These are phyloP conservation scores for Lipotes vexillifer DNA, from an alignment of 2,113 vertebrate genomes.

Conservation along the genomic window DNA sequence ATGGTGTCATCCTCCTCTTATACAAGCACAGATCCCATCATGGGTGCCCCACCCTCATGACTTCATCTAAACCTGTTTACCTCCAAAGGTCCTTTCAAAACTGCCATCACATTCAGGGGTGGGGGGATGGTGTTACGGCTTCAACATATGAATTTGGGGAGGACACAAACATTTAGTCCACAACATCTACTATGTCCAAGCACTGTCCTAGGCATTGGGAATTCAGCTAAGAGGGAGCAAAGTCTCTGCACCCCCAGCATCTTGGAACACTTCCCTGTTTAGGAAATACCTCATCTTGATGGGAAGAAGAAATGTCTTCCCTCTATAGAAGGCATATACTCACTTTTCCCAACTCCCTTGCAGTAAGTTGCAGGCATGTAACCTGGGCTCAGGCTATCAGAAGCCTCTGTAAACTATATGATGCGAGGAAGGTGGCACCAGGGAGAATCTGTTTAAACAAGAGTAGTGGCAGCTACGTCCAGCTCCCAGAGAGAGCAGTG, in stretches of 20 bases:
- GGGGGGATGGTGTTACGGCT: not conserved
- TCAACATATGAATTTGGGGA: not conserved
- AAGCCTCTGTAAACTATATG: not conserved
- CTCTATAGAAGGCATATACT: not conserved
- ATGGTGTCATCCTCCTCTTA: not conserved
- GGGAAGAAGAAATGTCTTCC: not conserved
- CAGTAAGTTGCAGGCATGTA: not conserved
- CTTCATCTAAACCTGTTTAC: not conserved
- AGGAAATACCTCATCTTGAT: not conserved
- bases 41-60: not conserved
- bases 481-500: not conserved
- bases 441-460: not conserved
- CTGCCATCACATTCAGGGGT: not conserved
- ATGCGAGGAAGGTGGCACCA: not conserved
- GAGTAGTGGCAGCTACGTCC: not conserved
- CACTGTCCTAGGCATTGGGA: not conserved
- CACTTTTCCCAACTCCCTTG: not conserved
- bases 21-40: not conserved
- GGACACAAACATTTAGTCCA: not conserved
- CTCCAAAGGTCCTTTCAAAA: not conserved
- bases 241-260: not conserved
- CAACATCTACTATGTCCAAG: not conserved
- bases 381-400: not conserved
- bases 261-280: not conserved
- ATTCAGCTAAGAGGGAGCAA: not conserved